Evolutionary conservation across 35 echinoderm and acorn worm species (phyloP), one percentile per base, ranked within the genome.

Genomic region (Apostichopus japonicus): DNA sequence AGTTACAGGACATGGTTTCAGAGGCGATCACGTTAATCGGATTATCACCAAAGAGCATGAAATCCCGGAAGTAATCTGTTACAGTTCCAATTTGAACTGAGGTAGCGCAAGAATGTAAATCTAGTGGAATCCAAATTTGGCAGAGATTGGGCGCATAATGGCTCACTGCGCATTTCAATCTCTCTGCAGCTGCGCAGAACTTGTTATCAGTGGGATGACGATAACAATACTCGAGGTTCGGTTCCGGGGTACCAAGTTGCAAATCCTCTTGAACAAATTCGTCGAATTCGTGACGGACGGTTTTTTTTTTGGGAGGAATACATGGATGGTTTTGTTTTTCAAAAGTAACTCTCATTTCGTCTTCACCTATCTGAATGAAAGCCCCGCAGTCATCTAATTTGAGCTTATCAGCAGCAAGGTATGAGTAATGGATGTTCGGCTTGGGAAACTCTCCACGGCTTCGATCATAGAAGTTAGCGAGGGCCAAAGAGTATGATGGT

Each of bases 271-370:
- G 6, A 16, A 86, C 16, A 63, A 86, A 86, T 5, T 56, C 17
- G 10, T 55, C 53, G 54, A 86, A 86, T 54, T 86, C 58, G 9
- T 86, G 25, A 11, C 10, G 19, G 24, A 86, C 54, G 59, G 57
- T 55, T 9, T 33, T 33, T 7, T 55, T 9, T 33, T 33, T 7
- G 54, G 83, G 53, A 5, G 83, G 83, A 14, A 56, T 5, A 16
- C 83, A 86, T 16, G 54, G 83, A 9, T 80, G 17, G 19, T 13
- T 80, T 7, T 7, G 24, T 59, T 54, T 27, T 15, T 58, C 16
- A 24, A 86, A 86, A 4, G 54, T 55, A 5, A 86, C 54, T 8
- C 17, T 56, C 58, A 86, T 86, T 86, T 54, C 83, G 51, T 86
- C 83, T 5, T 54, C 57, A 56, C 83, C 83, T 27, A 53, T 86